A percentile compares a stretch with the other conserved stretches of the same genome.
Evolutionary conservation across 2,113 vertebrate species (phyloP).

Genomic region (Nicator chloris): DNA sequence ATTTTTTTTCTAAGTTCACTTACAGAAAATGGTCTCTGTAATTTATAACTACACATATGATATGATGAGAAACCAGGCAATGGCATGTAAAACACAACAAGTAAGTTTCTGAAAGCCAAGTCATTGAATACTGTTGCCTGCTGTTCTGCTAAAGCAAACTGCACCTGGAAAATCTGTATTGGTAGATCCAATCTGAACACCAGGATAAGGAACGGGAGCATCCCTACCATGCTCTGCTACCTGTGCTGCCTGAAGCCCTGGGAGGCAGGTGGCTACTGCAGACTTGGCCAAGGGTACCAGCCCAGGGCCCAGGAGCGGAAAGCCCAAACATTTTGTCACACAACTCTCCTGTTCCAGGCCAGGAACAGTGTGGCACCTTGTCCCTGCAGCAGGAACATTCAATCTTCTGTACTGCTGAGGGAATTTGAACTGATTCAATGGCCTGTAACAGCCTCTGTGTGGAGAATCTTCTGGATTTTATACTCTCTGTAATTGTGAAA

Average conservation of each 20-base stretch:
- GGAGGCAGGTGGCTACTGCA: not conserved
- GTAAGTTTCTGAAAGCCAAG: not conserved
- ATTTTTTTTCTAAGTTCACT: not conserved
- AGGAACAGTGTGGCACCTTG: not conserved
- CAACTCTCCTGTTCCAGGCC: accelerated
- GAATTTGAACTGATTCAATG: not conserved
- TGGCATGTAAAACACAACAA: not conserved
- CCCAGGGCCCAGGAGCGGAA: not conserved
- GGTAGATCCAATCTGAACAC: not conserved
- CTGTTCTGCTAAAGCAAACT: not conserved
- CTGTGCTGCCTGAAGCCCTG: not conserved
- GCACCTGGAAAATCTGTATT: not conserved
- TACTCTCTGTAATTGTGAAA: not conserved
- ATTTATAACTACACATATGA: not conserved
- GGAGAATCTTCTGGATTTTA: not conserved
- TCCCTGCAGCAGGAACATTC: not conserved
- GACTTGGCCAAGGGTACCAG: not conserved
- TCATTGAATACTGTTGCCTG: not conserved
- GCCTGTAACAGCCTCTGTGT: not conserved
- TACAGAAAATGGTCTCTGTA: not conserved
- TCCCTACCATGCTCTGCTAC: accelerated
- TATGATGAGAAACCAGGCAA: not conserved
- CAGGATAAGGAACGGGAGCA: not conserved
- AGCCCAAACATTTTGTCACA: not conserved
- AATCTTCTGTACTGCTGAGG: not conserved